Evolutionary conservation across 1,140 invertebrate species (phyloP).

Genomic region (Heliconius himera): DNA sequence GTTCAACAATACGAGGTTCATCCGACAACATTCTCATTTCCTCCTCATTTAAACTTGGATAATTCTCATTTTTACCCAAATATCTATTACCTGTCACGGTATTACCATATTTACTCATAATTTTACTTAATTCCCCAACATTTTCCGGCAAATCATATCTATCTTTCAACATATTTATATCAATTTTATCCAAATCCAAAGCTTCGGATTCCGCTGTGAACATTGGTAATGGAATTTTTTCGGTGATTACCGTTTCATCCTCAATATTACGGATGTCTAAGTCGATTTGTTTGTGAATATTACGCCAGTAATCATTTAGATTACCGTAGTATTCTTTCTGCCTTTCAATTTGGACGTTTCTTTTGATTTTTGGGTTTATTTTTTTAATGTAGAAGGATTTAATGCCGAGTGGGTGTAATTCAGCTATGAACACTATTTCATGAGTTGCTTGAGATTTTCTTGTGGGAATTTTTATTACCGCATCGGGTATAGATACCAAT

Average conservation of each 20-base stretch:
- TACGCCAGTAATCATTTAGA: constrained; percentile 55
- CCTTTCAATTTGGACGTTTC: constrained; percentile 32
- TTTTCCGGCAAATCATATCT: constrained; percentile 33
- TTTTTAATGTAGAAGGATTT: constrained; percentile 82
- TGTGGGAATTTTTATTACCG: constrained; percentile 84
- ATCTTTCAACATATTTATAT: constrained; percentile 50
- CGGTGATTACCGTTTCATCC: background rate
- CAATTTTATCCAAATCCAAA: constrained; percentile 17
- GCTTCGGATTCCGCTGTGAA: background rate
- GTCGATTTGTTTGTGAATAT: constrained; percentile 23
- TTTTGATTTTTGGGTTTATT: constrained; percentile 40
- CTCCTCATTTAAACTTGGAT: constrained; percentile 50
- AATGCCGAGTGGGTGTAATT: constrained; percentile 84
- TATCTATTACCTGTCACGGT: background rate
- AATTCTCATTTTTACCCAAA: constrained; percentile 40
- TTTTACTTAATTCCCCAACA: constrained; percentile 46
- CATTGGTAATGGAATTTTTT: background rate
- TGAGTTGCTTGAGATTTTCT: constrained; percentile 82
- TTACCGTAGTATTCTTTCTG: constrained; percentile 46
- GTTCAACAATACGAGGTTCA: constrained; percentile 49
- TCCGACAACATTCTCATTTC: constrained; percentile 68
- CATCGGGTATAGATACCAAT: constrained; percentile 83
- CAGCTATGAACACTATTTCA: constrained; percentile 85
- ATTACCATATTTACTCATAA: constrained; percentile 37
- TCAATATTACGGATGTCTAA: constrained; percentile 1